Percentiles rank a stretch among this genome's conserved stretches.
Evolutionary conservation across 1,140 invertebrate genomes (phyloP).

Genomic region (Adelges cooleyi): DNA sequence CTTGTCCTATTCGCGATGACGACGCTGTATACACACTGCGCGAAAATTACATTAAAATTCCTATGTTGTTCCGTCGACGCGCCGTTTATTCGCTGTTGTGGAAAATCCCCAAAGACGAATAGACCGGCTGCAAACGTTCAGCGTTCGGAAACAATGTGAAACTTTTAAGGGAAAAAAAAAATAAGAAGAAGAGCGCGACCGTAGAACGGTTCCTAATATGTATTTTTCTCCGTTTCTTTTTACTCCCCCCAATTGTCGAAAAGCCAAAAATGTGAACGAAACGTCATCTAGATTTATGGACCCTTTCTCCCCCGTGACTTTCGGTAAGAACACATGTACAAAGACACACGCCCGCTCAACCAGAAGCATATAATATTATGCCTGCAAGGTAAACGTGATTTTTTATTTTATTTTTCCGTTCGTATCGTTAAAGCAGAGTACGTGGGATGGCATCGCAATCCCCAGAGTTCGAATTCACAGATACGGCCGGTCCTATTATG

Average conservation of each 20-base stretch:
- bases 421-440: background rate
- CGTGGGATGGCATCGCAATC: background rate
- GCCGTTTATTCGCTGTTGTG: too few relatives aligned
- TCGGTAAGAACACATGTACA: slow-evolving; percentile 13
- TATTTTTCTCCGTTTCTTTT: background rate
- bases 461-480: slow-evolving; percentile 6
- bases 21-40: too few relatives aligned
- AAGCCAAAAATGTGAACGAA: slow-evolving; percentile 20
- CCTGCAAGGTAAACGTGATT: slow-evolving; percentile 26
- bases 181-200: background rate
- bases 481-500: background rate
- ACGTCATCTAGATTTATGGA: slow-evolving; percentile 27
- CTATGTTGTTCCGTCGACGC: too few relatives aligned
- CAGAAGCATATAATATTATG: background rate
- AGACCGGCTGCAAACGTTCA: too few relatives aligned
- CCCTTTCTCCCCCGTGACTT: slow-evolving; percentile 12
- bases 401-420: slow-evolving; percentile 21
- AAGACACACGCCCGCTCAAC: background rate
- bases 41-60: too few relatives aligned
- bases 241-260: background rate
- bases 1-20: too few relatives aligned
- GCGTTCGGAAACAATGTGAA: background rate
- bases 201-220: background rate
- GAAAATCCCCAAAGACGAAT: too few relatives aligned
- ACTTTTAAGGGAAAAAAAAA: too few relatives aligned